Conservation (phyloP, 2,797 vertebrate genomes). For the Crocidura indochinensis region DNA sequence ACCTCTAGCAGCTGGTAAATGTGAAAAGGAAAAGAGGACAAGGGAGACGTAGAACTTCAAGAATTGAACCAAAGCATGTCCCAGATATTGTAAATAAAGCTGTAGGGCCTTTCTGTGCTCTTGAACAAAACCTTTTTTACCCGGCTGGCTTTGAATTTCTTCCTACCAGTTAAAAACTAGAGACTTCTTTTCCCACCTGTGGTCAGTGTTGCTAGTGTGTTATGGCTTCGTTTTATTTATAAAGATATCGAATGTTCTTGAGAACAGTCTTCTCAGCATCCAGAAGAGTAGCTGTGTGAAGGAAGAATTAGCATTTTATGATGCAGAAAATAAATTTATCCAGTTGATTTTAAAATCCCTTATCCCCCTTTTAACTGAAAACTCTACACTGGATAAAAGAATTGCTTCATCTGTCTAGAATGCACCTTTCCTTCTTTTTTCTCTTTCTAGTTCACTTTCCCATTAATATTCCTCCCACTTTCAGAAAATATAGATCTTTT, state of each 20-base stretch:
- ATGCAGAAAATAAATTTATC: background rate
- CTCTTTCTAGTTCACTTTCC: background rate
- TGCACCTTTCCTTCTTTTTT: background rate
- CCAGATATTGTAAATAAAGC: too few species aligned
- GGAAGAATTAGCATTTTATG: background rate
- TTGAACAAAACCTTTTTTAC: too few species aligned
- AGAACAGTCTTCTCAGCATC: background rate
- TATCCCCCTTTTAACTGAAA: background rate
- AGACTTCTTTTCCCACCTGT: too few species aligned
- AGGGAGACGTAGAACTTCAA: too few species aligned
- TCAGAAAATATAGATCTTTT: background rate
- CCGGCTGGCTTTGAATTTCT: too few species aligned
- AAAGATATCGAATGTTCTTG: background rate
- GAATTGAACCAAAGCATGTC: too few species aligned
- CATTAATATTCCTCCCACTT: background rate
- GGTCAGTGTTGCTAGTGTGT: too few species aligned
- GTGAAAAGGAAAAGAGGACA: too few species aligned
- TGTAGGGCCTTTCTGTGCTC: too few species aligned
- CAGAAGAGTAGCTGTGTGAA: background rate
- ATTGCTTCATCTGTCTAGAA: background rate
- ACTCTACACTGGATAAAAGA: too few species aligned
- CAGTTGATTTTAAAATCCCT: background rate
- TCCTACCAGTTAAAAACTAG: too few species aligned
- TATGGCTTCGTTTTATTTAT: background rate
- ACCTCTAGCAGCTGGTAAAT: too few species aligned